Evolutionary conservation across 2,797 vertebrate species (phyloP).

Genomic region (Microcaecilia unicolor): DNA sequence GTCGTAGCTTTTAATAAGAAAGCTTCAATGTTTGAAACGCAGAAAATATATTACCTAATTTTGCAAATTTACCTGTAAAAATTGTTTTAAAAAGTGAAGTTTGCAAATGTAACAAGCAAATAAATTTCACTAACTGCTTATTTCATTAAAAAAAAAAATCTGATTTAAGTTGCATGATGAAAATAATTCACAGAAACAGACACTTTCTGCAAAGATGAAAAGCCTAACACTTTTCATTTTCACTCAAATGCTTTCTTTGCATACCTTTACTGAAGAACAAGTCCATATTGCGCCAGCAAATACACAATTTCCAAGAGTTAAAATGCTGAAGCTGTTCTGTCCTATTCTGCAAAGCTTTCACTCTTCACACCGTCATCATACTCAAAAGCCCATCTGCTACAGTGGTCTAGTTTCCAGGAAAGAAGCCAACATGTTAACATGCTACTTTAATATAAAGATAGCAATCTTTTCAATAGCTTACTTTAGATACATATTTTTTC

Average conservation of each 20-base stretch:
- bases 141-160: too few relatives aligned
- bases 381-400: conserved; percentile 9
- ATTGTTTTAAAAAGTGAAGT: too few relatives aligned
- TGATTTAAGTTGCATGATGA: too few relatives aligned
- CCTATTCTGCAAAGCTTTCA: conserved; percentile 22
- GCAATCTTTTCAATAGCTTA: conserved; percentile 43
- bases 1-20: conserved; percentile 14
- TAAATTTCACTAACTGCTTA: too few relatives aligned
- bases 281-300: too few relatives aligned
- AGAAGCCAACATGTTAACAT: conserved; percentile 35
- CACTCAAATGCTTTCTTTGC: too few relatives aligned
- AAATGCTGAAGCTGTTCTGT: conserved; percentile 26
- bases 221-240: too few relatives aligned
- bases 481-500: conserved; percentile 38
- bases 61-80: conserved; percentile 30
- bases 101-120: too few relatives aligned
- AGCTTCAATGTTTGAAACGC: not conserved
- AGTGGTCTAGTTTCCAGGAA: conserved; percentile 19
- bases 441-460: conserved; percentile 27
- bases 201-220: too few relatives aligned
- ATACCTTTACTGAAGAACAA: too few relatives aligned
- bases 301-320: conserved; percentile 15
- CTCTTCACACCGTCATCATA: not conserved
- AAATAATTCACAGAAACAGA: too few relatives aligned
- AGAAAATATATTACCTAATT: conserved; percentile 16